Conservation (phyloP, 2,113 vertebrate genomes). For the Aegotheles bennettii region DNA sequence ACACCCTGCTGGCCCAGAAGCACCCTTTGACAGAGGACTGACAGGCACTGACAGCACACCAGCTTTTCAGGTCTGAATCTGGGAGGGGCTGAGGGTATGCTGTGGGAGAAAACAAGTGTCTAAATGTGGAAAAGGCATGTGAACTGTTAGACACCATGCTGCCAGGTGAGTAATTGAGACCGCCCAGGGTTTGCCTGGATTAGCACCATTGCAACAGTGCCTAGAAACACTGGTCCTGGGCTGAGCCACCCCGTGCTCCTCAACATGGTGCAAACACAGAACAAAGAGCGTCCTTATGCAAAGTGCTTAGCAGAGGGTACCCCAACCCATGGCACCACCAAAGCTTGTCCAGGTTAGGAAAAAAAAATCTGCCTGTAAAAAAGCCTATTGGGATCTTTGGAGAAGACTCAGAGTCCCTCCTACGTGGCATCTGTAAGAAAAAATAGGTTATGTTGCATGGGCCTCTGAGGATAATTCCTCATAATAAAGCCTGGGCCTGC, state of each 20-base stretch:
- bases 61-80: neutral
- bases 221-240: neutral
- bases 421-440: neutral
- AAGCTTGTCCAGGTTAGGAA: neutral
- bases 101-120: neutral
- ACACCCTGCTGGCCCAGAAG: rapidly evolving
- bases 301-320: neutral
- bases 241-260: neutral
- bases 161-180: neutral
- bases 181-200: neutral
- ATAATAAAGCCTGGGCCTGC: constrained; percentile 13
- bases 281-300: neutral
- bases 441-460: constrained; percentile 6
- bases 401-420: neutral
- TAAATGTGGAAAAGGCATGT: neutral
- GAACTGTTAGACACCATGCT: neutral
- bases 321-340: neutral
- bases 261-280: rapidly evolving
- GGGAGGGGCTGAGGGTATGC: neutral
- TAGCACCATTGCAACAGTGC: neutral
- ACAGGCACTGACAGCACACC: neutral
- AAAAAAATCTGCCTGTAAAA: neutral
- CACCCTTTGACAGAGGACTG: neutral
- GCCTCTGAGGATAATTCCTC: constrained; percentile 19
- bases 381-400: neutral